phyloP scores from a whole-genome alignment of 2,113 vertebrate genomes.

The Camelus bactrianus region DNA sequence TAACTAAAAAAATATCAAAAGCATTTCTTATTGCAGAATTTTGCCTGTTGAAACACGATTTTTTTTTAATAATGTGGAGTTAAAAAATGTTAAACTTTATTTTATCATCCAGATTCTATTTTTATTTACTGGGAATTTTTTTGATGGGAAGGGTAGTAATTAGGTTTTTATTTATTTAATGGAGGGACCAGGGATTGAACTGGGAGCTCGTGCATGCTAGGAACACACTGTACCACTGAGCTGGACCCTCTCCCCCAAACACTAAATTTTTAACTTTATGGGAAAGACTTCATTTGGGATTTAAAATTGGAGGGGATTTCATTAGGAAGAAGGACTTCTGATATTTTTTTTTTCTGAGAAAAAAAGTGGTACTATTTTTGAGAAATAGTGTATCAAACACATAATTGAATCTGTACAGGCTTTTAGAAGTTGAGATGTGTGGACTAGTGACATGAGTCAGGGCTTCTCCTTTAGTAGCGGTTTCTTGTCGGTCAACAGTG shows the following conservation, averaged over 20 bases:
- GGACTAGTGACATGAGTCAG: background rate
- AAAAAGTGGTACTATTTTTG: background rate
- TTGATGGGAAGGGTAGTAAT: too few species aligned
- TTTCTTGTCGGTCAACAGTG: constrained; percentile 77
- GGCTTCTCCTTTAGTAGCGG: background rate
- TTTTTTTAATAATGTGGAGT: too few species aligned
- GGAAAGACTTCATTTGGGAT: constrained; percentile 12
- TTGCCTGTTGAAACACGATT: background rate
- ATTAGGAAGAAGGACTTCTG: background rate
- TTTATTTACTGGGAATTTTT: too few species aligned
- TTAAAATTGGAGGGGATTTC: constrained; percentile 18
- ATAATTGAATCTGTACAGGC: background rate
- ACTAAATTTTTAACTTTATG: background rate
- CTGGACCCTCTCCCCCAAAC: too few species aligned
- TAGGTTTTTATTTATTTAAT: too few species aligned
- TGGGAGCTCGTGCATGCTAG: too few species aligned
- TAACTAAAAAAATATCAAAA: constrained; percentile 1
- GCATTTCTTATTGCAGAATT: background rate
- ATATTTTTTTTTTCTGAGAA: background rate
- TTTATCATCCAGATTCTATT: too few species aligned
- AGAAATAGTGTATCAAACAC: constrained; percentile 30
- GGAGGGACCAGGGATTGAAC: too few species aligned
- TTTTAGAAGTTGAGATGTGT: constrained; percentile 46
- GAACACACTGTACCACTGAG: too few species aligned
- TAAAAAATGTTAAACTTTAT: too few species aligned